phyloP scores from a whole-genome alignment of 2,888 invertebrate genomes.

The Apamea anceps region DNA sequence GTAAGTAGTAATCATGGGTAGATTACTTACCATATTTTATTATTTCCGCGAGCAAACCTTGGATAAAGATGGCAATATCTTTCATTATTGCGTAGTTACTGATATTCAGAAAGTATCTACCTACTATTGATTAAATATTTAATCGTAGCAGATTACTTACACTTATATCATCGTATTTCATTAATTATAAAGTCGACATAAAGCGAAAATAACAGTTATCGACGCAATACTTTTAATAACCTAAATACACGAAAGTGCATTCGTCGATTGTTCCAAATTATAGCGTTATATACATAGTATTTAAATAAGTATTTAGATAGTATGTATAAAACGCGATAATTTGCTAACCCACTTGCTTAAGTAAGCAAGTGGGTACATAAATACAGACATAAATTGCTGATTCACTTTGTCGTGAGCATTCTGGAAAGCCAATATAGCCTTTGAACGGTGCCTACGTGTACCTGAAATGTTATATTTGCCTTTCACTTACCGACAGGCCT shows the following conservation, averaged over 20 bases:
- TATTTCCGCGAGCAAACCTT: conserved; percentile 30
- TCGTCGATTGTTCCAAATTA: conserved; percentile 31
- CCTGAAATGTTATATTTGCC: conserved; percentile 48
- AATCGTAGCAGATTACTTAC: conserved; percentile 8
- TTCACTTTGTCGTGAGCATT: conserved; percentile 16
- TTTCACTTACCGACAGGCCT: conserved; percentile 52
- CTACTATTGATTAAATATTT: conserved; percentile 10
- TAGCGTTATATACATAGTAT: conserved; percentile 7
- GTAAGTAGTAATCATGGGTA: conserved; percentile 25
- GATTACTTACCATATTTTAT: conserved; percentile 26
- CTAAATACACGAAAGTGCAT: conserved; percentile 50
- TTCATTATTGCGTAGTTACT: conserved; percentile 27
- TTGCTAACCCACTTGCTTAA: too few species aligned
- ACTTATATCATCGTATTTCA: conserved; percentile 8
- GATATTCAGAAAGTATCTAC: background rate
- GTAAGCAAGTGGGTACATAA: background rate
- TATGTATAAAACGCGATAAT: too few species aligned
- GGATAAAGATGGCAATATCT: conserved; percentile 19
- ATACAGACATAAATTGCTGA: conserved; percentile 12
- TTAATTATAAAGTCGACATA: conserved; percentile 2
- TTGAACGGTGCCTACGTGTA: conserved; percentile 43
- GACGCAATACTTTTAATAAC: conserved; percentile 48
- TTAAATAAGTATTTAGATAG: too few species aligned
- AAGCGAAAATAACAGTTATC: conserved; percentile 26
- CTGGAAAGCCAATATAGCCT: conserved; percentile 28